Percentiles rank a stretch among this genome's conserved stretches.
phyloP scores from a whole-genome alignment of 2,113 vertebrate species.

The Pterocles gutturalis region DNA sequence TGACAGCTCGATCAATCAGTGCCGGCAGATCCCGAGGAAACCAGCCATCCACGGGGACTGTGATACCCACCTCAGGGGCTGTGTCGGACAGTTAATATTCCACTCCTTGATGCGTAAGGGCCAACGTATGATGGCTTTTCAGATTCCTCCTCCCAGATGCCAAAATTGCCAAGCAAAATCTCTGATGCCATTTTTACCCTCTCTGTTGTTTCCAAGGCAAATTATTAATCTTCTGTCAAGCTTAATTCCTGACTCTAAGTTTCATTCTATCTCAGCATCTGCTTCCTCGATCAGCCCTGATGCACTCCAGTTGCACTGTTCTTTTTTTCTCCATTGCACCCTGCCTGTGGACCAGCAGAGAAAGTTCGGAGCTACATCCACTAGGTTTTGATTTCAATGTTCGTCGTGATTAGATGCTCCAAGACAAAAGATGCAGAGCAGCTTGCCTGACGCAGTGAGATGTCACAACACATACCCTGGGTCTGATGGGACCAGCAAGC shows the following conservation, averaged over 20 bases:
- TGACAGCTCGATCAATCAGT: conserved; percentile 47
- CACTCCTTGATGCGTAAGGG: neutral
- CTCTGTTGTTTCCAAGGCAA: neutral
- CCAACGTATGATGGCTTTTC: neutral
- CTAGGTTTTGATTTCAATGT: neutral
- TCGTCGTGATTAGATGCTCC: neutral
- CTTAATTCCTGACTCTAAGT: conserved; percentile 43
- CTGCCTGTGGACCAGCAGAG: neutral
- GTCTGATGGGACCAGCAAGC: neutral
- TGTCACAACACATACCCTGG: neutral
- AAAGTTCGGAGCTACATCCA: neutral
- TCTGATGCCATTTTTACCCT: neutral
- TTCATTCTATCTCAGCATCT: conserved; percentile 52
- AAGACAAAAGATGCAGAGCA: neutral
- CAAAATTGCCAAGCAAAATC: conserved; percentile 14
- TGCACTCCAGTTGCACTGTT: neutral
- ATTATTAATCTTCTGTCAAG: conserved; percentile 60
- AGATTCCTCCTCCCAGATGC: neutral
- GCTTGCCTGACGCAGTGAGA: neutral
- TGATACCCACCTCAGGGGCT: neutral
- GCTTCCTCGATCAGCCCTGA: neutral
- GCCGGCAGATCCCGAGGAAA: neutral
- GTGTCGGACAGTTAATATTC: neutral
- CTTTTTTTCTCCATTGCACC: neutral
- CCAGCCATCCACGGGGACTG: neutral